Percentiles rank a stretch among this genome's conserved stretches.
Conservation (phyloP, 2,888 invertebrate species). For the Erebia epiphron region DNA sequence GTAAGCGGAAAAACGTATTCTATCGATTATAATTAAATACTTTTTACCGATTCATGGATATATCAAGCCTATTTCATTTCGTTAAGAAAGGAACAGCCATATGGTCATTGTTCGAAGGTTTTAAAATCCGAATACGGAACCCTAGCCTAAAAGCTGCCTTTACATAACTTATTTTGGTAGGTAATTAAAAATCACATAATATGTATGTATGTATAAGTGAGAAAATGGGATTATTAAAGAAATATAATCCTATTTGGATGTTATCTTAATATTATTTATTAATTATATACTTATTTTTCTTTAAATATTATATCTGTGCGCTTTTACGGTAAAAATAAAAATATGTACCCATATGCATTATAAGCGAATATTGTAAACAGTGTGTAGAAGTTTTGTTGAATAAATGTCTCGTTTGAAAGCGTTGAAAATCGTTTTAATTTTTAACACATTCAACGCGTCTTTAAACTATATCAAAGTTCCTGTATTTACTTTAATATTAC, state of each 20-base stretch:
- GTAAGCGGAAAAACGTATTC: background rate
- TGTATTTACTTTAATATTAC: no score
- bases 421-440: constrained; percentile 41
- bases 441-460: background rate
- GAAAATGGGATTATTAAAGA: no score
- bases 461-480: background rate
- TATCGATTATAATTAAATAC: background rate
- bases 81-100: background rate
- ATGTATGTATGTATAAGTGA: background rate
- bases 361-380: constrained; percentile 66
- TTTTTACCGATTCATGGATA: background rate
- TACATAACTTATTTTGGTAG: background rate
- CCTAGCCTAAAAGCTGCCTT: background rate
- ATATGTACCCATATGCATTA: constrained; percentile 51
- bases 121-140: no score
- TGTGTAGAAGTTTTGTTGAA: constrained; percentile 80
- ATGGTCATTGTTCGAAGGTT: background rate
- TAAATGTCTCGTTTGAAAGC: constrained; percentile 78
- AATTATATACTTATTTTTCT: background rate
- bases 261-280: no score
- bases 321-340: constrained; percentile 17
- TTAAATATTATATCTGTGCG: constrained; percentile 4
- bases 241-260: background rate
- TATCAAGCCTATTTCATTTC: background rate
- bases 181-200: background rate